These are phyloP conservation scores for Eurystomus gularis DNA, from an alignment of 2,113 vertebrate species.

Conservation along the genomic window DNA sequence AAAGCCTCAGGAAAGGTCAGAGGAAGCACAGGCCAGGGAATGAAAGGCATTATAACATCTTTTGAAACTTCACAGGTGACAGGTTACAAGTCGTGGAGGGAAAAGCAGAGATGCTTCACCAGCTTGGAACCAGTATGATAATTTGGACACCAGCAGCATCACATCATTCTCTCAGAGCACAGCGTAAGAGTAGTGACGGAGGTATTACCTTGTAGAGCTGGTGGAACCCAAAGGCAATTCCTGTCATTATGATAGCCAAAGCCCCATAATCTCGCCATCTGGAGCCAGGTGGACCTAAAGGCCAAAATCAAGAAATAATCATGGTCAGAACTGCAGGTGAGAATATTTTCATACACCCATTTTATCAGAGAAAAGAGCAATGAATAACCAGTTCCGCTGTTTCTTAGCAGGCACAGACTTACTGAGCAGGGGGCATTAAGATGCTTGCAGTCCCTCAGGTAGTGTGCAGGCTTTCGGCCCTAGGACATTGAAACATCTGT, in stretches of 20 bases:
- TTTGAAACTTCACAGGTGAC: not conserved
- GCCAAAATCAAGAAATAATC: not conserved
- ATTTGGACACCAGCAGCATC: not conserved
- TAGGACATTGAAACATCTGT: not conserved
- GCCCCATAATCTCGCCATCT: conserved; percentile 95
- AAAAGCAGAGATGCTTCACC: not conserved
- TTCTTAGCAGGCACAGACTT: not conserved
- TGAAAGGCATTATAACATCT: not conserved
- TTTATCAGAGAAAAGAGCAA: not conserved
- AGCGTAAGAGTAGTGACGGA: not conserved
- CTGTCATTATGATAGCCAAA: conserved; percentile 91
- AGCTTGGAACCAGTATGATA: not conserved
- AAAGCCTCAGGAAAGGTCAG: not conserved
- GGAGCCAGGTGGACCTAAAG: conserved; percentile 80
- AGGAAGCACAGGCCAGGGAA: not conserved
- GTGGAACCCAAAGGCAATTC: conserved; percentile 92
- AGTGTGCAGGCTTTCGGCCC: not conserved
- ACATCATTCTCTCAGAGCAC: not conserved
- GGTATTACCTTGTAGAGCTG: conserved; percentile 90
- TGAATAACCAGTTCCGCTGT: not conserved
- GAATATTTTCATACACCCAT: not conserved
- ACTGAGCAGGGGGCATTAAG: not conserved
- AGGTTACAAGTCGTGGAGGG: not conserved
- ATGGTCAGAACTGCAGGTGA: not conserved
- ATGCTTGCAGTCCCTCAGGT: not conserved